Base-by-base conservation (phyloP, 2,797 vertebrate species). In the Chelonia mydas region DNA sequence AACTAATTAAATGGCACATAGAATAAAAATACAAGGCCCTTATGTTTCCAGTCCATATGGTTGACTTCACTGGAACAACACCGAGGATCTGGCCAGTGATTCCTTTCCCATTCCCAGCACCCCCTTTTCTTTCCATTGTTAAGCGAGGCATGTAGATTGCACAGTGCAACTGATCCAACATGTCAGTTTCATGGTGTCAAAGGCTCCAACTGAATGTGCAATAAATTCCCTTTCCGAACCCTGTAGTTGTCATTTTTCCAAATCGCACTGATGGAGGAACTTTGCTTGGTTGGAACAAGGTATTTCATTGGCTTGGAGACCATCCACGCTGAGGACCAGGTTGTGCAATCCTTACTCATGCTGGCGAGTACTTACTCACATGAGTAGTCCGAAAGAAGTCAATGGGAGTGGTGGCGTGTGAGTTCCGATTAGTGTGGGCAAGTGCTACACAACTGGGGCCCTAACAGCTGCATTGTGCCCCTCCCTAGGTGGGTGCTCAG, bases 221-320 rank as follows among this genome's bases (percentile, higher is more conserved):
- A n/a, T n/a, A 4, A n/a, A 15, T 15, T n/a, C 33, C 33, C 7
- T n/a, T 68, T 68, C 61, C 3, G 7, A 65, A 65, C 13, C 13
- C 9, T 31, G 5, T 45, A 65, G 25, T 1, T 33, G 13, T 3
- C 16, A 5, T 13, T 90, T 94, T 86, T 61, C 2, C 11, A 47
- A 72, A 49, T 8, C 19, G 0, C 17, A 1, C n/a, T 0, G 9
- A 0, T 28, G 41, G 55, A 88, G 49, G 19, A 9, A 11, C 47
- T 84, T 85, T 23, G 47, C 1, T 50, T 85, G n/a, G 2, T 11
- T 68, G 65, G 19, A 37, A 68, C 17, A 68, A 21, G 8, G 37
- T 68, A n/a, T 68, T 37, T 68, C 16, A 68, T 37, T 68, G 65
- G 17, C 65, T 68, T 37, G 45, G 4, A 27, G 17, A n/a, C 2